Evolutionary conservation across 2,888 invertebrate species (phyloP), one percentile per base, ranked within the genome.

Genomic region (Strigamia transsilvanica): DNA sequence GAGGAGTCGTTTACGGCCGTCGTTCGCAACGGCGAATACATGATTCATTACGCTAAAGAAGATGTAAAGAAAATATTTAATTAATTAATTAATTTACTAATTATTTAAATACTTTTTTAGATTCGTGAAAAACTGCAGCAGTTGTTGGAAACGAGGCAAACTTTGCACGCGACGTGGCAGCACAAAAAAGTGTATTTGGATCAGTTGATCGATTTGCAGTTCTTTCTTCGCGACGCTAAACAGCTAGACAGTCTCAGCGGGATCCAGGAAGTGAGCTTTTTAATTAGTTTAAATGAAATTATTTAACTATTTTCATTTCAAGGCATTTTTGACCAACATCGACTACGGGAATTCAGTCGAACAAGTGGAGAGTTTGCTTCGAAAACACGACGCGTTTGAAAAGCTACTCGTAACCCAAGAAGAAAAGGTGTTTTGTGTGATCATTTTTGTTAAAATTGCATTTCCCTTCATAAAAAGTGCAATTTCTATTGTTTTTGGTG

Each of bases 331-430:
- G 42, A 84, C 85, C 9, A 86, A 85, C 79, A 84, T 85, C 32
- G 88, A 88, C 80, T 83, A 86, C 34, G 87, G 87, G 15, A 85
- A 85, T 4, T 87, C 87, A 5, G 88, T 90, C 51, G 97, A 98
- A 86, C 95, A 96, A 87, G 97, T 98, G 0, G 94, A 95, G 85
- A 93, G 93, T 66, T 93, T 94, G 86, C 91, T 95, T 34, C 96
- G 96, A 89, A 96, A 96, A 87, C 97, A 98, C 85, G 97, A 97
- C 85, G 97, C 95, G 2, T 98, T 99, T 87, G 97, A 97, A 87
- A 96, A 96, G 86, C 89, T 98, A 0, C 91, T 98, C 9, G 92
- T 92, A 15, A 94, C 95, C 0, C 93, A 96, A 90, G 96, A 97
- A 85, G 97, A 97, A 87, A 95, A 96, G 82, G 85, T 83, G 38